Base-by-base conservation (phyloP, 2,113 vertebrate genomes). In the Toxostoma redivivum region DNA sequence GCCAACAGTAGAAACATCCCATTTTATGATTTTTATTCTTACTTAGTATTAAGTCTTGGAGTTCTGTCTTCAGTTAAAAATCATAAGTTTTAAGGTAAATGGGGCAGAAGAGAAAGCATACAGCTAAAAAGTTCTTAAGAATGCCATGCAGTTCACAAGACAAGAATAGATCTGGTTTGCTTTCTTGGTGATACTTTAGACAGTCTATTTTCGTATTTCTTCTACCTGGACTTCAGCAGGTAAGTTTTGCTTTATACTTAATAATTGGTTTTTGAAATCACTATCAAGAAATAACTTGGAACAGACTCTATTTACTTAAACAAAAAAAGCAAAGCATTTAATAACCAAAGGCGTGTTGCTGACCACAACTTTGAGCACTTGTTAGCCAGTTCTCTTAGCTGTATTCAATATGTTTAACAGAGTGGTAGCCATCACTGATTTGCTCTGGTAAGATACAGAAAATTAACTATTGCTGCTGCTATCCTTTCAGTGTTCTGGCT, bases 331-430 rank as follows among this genome's bases (percentile, higher is more conserved):
- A 60, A 71, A 48, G 21, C 2, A 27, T 65, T 83, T 83, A 57
- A 37, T 90, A 88, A 47, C 18, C 3, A 6, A 42, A 38, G 48
- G 15, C 0, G 0, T 64, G 21, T n/a, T 82, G 23, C 47, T 38
- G 38, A 62, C 10, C 38, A 9, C 8, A 61, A 3, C 12, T 80
- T 88, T 14, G 5, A 67, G n/a, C 23, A 23, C 33, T 56, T 66
- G 19, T 81, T 73, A 66, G 38, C 37, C 6, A 14, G 11, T 73
- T 81, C 10, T 40, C 1, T 30, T 69, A 40, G 6, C 30, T 74
- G 28, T 53, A 5, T 57, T 45, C 0, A 3, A 1, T 64, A 3
- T 1, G 2, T 80, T 71, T 53, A 45, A 67, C 30, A 61, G n/a
- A 80, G 31, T 11, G 27, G 14, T 51, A 56, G 33, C 35, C n/a